These are phyloP conservation scores for Malurus cyaneus DNA, from an alignment of 2,113 vertebrate genomes.

Conservation along the genomic window DNA sequence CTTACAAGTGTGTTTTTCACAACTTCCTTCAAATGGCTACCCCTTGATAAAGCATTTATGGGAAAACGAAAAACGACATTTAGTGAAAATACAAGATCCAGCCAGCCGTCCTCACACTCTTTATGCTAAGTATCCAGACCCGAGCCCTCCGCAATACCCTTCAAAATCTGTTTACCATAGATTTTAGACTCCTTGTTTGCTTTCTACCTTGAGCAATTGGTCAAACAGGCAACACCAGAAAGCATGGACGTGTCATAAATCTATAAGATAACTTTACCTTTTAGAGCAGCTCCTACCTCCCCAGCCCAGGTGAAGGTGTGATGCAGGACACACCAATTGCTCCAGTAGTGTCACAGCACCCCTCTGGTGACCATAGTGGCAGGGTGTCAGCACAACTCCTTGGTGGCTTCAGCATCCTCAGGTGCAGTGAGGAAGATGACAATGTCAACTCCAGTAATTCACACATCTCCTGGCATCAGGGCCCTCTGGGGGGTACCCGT, in stretches of 20 bases:
- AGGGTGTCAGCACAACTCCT: slow-evolving; percentile 43
- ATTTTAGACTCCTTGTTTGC: not conserved
- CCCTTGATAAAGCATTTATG: not conserved
- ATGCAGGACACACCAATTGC: not conserved
- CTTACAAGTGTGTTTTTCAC: not conserved
- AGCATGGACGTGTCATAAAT: not conserved
- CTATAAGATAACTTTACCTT: slow-evolving; percentile 29
- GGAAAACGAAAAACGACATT: not conserved
- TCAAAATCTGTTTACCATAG: not conserved
- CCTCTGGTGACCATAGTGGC: not conserved
- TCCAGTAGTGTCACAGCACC: slow-evolving; percentile 24
- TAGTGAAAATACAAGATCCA: not conserved
- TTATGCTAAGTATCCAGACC: not conserved
- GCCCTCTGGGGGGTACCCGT: not conserved
- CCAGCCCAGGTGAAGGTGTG: not conserved
- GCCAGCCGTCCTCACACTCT: not conserved
- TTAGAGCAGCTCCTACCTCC: slow-evolving; percentile 5
- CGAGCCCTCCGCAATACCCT: not conserved
- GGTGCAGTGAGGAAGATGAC: not conserved
- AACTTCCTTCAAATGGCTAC: not conserved
- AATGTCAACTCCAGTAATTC: slow-evolving; percentile 52
- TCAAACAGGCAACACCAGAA: not conserved
- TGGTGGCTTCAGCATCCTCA: slow-evolving; percentile 45
- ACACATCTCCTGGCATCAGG: slow-evolving; percentile 20
- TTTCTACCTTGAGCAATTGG: not conserved